Evolutionary conservation across 64 coral and sea anemone genomes (phyloP).

Genomic region (Pocillopora verrucosa): DNA sequence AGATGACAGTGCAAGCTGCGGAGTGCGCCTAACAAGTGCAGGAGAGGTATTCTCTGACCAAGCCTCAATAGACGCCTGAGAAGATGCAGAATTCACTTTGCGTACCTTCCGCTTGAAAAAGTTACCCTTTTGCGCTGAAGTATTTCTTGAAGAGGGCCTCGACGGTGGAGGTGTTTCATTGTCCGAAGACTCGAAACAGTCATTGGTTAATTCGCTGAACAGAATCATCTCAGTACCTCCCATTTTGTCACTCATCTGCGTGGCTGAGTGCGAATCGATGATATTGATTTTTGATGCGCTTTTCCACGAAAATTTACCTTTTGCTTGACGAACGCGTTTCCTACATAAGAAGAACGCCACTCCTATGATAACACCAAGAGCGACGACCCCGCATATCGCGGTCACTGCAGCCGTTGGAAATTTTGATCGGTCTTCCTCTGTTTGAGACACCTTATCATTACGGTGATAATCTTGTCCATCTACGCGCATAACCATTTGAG

Average conservation of each 20-base stretch:
- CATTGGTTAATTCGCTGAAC: slow-evolving; percentile 8
- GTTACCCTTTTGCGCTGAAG: not conserved
- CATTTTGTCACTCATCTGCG: not conserved
- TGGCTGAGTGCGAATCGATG: slow-evolving; percentile 27
- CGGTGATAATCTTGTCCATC: slow-evolving; percentile 45
- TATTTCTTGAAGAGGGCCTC: not conserved
- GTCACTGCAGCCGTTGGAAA: slow-evolving; percentile 52
- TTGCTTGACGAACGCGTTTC: not conserved
- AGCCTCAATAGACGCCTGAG: slow-evolving; percentile 45
- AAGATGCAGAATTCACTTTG: slow-evolving; percentile 16
- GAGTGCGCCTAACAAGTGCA: not conserved
- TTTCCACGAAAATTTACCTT: slow-evolving; percentile 42
- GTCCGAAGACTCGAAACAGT: not conserved
- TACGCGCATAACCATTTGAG: slow-evolving; percentile 25
- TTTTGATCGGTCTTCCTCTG: not conserved
- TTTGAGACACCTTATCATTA: not conserved
- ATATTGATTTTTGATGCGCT: slow-evolving; percentile 39
- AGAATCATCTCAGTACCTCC: slow-evolving; percentile 43
- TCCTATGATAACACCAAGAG: not conserved
- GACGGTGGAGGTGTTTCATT: slow-evolving; percentile 3
- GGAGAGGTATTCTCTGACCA: slow-evolving; percentile 32
- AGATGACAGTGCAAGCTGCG: not conserved
- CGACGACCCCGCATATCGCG: slow-evolving; percentile 16
- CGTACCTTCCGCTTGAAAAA: not conserved
- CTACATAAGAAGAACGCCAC: not conserved